Evolutionary conservation across 2,888 invertebrate genomes (phyloP).

Genomic region (Hipparchia sbordonii): DNA sequence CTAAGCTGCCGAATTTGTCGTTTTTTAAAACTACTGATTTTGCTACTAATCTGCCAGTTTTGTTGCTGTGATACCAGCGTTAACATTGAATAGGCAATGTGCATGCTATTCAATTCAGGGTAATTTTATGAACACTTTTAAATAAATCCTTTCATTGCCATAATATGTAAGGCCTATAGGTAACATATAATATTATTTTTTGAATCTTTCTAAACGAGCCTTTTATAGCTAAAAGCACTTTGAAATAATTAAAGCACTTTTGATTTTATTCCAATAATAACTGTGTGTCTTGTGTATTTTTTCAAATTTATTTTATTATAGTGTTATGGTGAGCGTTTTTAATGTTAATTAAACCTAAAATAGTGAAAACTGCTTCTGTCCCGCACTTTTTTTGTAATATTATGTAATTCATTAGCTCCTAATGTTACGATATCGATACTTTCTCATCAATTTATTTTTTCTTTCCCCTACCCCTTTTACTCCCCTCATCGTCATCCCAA

Average conservation of each 20-base stretch:
- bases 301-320: not conserved
- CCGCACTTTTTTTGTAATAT: slow-evolving; percentile 5
- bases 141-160: not conserved
- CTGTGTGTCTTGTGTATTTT: not conserved
- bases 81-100: slow-evolving; percentile 7
- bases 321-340: not conserved
- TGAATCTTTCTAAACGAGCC: not conserved
- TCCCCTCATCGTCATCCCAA: slow-evolving; percentile 50
- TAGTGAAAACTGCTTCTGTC: slow-evolving; percentile 1
- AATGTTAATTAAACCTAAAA: not conserved
- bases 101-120: slow-evolving; percentile 22
- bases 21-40: not conserved
- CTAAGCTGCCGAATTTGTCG: too few species aligned
- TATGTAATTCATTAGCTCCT: slow-evolving; percentile 1
- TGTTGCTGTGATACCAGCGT: slow-evolving; percentile 4
- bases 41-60: not conserved
- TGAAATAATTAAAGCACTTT: not conserved
- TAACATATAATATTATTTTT: not conserved
- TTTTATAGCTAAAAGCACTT: slow-evolving; percentile 2
- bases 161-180: not conserved
- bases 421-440: slow-evolving; percentile 40
- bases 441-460: slow-evolving; percentile 58
- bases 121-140: slow-evolving; percentile 7
- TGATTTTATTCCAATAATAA: not conserved
- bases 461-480: slow-evolving; percentile 54